Evolutionary conservation across 2,888 invertebrate genomes (phyloP).

Genomic region (Campoplex nolae): DNA sequence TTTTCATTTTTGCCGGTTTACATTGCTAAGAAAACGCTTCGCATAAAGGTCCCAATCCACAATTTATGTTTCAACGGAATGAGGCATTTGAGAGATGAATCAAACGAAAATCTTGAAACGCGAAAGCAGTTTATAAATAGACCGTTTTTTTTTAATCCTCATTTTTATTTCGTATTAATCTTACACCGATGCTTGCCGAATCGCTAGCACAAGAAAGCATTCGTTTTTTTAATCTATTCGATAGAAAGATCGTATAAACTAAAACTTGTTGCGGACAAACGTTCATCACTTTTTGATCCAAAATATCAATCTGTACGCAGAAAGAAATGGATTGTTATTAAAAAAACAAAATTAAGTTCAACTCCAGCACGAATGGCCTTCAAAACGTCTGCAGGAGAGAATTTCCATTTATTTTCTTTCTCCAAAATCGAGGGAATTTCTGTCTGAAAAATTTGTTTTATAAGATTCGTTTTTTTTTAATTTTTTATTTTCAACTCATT

Average conservation of each 20-base stretch:
- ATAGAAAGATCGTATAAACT: not conserved
- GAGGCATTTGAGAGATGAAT: too few species aligned
- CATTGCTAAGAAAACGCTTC: slow-evolving; percentile 14
- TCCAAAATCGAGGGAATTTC: not conserved
- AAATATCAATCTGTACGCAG: not conserved
- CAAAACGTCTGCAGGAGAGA: not conserved
- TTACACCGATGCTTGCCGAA: too few species aligned
- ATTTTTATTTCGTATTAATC: too few species aligned
- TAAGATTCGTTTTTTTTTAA: not conserved
- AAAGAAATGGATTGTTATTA: not conserved
- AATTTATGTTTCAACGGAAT: too few species aligned
- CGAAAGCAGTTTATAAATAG: too few species aligned
- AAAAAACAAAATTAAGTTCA: not conserved
- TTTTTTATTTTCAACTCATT: not conserved
- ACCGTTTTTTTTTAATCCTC: too few species aligned
- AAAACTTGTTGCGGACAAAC: not conserved
- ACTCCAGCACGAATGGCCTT: not conserved
- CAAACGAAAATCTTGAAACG: too few species aligned
- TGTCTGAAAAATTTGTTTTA: not conserved
- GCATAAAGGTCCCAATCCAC: not conserved
- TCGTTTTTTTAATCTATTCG: too few species aligned
- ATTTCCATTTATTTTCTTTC: not conserved
- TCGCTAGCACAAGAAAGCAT: too few species aligned
- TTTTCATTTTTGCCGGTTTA: slow-evolving; percentile 32
- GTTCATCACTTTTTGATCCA: not conserved